phyloP scores from a whole-genome alignment of 1,140 invertebrate genomes.

The Papilio polyxenes region DNA sequence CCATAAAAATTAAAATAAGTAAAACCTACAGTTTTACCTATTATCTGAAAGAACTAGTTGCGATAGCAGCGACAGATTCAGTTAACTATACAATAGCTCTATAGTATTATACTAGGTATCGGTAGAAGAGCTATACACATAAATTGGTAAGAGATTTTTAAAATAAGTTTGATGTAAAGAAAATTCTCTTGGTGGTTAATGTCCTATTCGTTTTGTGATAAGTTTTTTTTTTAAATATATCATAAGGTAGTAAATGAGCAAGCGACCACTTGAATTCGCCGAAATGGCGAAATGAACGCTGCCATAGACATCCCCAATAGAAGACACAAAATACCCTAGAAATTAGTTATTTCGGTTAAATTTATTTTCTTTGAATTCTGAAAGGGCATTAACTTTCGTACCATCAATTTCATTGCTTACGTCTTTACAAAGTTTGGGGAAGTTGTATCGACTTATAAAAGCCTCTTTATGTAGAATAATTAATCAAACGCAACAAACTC shows the following conservation, averaged over 20 bases:
- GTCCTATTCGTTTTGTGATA: neutral
- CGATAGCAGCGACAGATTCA: no score
- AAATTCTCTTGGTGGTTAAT: no score
- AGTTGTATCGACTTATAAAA: constrained; percentile 37
- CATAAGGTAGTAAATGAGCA: no score
- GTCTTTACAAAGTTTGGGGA: constrained; percentile 27
- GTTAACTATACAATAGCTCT: no score
- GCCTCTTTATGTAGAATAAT: constrained; percentile 21
- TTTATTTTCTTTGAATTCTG: constrained; percentile 18
- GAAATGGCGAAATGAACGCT: neutral
- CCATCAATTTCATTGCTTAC: constrained; percentile 35
- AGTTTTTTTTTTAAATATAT: no score
- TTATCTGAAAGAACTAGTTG: no score
- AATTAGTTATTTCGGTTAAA: neutral
- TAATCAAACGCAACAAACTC: constrained; percentile 31
- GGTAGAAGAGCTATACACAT: no score
- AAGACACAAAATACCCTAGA: neutral
- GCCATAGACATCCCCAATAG: no score
- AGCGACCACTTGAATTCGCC: no score
- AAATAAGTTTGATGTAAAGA: neutral
- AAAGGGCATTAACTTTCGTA: constrained; percentile 21
- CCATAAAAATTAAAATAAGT: no score
- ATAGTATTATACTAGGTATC: no score
- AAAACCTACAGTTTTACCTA: no score
- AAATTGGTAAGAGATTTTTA: neutral